These are phyloP conservation scores for Thereva nobilitata DNA, from an alignment of 2,888 invertebrate species.

Conservation along the genomic window DNA sequence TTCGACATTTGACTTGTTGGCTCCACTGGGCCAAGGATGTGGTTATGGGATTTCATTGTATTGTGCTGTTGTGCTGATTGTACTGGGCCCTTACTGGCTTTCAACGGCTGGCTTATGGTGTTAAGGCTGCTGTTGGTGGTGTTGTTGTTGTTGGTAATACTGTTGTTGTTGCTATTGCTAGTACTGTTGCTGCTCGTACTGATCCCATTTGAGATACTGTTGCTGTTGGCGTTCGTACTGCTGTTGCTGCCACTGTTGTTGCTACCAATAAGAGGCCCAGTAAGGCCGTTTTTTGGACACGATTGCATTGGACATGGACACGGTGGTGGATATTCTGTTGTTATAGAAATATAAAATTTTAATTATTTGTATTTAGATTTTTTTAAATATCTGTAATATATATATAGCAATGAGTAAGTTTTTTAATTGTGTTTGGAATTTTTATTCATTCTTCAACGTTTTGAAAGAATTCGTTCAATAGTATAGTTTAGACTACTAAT, in stretches of 20 bases:
- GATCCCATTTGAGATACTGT: slow-evolving; percentile 26
- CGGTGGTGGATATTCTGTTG: slow-evolving; percentile 62
- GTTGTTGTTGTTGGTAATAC: slow-evolving; percentile 42
- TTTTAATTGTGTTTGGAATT: no score
- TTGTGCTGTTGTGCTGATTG: slow-evolving; percentile 49
- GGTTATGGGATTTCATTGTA: slow-evolving; percentile 21
- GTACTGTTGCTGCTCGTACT: slow-evolving; percentile 42
- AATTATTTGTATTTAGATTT: not conserved
- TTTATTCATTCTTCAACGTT: no score
- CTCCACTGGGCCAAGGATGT: slow-evolving; percentile 37
- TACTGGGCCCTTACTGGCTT: slow-evolving; percentile 57
- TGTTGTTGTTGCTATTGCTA: slow-evolving; percentile 38
- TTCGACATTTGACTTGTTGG: slow-evolving; percentile 33
- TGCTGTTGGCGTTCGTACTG: slow-evolving; percentile 47
- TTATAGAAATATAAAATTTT: slow-evolving; percentile 46
- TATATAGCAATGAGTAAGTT: no score
- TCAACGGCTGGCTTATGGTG: slow-evolving; percentile 48
- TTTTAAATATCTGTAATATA: no score
- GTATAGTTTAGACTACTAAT: no score
- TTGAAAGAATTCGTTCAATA: no score
- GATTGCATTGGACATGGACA: slow-evolving; percentile 91
- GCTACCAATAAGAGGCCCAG: slow-evolving; percentile 98
- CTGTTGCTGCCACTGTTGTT: slow-evolving; percentile 68
- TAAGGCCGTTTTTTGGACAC: slow-evolving; percentile 98
- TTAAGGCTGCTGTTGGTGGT: slow-evolving; percentile 44